A percentile compares a stretch with the other conserved stretches of the same genome.
phyloP scores from a whole-genome alignment of 2,888 invertebrate genomes.

The Sympetrum striolatum region DNA sequence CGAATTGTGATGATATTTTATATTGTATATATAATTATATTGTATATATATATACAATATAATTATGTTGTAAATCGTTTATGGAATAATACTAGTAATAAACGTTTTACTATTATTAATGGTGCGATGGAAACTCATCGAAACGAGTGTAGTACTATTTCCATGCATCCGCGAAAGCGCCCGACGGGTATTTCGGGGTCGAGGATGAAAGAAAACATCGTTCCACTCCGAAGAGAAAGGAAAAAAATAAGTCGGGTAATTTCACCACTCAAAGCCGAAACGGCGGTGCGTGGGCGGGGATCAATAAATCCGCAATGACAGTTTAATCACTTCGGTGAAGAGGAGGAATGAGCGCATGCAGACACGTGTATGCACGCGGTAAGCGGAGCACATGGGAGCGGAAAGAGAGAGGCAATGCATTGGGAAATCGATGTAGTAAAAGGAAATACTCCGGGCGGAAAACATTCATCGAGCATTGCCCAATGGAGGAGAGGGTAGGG shows the following conservation, averaged over 20 bases:
- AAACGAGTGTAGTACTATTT: too few relatives aligned
- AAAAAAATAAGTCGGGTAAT: not conserved
- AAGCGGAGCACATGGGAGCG: not conserved
- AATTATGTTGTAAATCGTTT: too few relatives aligned
- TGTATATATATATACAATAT: too few relatives aligned
- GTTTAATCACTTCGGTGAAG: not conserved
- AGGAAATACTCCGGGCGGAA: not conserved
- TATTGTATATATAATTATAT: too few relatives aligned
- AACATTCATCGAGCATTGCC: not conserved
- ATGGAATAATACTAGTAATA: too few relatives aligned
- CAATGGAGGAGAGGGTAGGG: not conserved
- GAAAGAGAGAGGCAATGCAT: not conserved
- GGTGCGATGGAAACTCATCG: too few relatives aligned
- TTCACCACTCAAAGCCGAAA: not conserved
- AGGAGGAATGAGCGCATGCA: not conserved
- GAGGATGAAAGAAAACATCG: too few relatives aligned
- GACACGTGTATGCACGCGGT: not conserved
- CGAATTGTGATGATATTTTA: too few relatives aligned
- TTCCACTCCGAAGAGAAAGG: not conserved
- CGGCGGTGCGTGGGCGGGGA: not conserved
- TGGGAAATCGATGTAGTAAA: not conserved
- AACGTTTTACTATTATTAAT: too few relatives aligned
- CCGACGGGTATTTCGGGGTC: too few relatives aligned
- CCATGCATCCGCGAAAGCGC: too few relatives aligned
- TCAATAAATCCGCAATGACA: not conserved